These are phyloP conservation scores for Cisticola juncidis DNA, from an alignment of 2,113 vertebrate species.

Conservation along the genomic window DNA sequence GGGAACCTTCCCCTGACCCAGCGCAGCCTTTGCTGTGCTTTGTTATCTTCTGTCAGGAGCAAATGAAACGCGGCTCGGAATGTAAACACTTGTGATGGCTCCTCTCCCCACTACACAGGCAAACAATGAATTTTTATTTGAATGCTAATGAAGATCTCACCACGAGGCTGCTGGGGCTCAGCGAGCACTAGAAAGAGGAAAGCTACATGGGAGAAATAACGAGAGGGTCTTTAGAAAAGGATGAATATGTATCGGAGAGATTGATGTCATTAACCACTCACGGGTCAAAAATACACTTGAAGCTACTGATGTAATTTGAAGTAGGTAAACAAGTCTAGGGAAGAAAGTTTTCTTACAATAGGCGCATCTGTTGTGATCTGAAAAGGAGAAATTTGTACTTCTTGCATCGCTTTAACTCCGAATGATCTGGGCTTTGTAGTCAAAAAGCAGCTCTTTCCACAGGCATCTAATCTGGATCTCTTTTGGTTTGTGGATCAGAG, in stretches of 20 bases:
- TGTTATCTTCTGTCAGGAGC: not conserved
- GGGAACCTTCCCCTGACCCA: not conserved
- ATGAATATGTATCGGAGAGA: not conserved
- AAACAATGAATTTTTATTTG: constrained; percentile 39
- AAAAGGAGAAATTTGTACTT: not conserved
- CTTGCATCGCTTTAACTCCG: not conserved
- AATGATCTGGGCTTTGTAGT: not conserved
- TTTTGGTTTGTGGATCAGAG: constrained; percentile 22
- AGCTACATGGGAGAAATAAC: not conserved
- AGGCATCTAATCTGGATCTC: constrained; percentile 25
- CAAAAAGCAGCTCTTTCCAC: not conserved
- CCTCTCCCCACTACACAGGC: not conserved
- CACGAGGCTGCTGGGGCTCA: not conserved
- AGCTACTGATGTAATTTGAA: constrained; percentile 17
- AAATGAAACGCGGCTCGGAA: not conserved
- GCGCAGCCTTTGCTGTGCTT: not conserved
- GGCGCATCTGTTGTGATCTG: not conserved
- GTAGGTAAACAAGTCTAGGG: constrained; percentile 12
- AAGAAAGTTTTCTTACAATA: not conserved
- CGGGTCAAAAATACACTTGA: constrained; percentile 30
- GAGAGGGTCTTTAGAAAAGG: not conserved
- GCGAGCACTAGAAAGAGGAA: not conserved
- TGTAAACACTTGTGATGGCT: constrained; percentile 51
- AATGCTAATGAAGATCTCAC: constrained; percentile 56
- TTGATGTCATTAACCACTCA: constrained; percentile 34